Base-by-base conservation (phyloP, 2,113 vertebrate genomes). In the Proterorhinus semilunaris region DNA sequence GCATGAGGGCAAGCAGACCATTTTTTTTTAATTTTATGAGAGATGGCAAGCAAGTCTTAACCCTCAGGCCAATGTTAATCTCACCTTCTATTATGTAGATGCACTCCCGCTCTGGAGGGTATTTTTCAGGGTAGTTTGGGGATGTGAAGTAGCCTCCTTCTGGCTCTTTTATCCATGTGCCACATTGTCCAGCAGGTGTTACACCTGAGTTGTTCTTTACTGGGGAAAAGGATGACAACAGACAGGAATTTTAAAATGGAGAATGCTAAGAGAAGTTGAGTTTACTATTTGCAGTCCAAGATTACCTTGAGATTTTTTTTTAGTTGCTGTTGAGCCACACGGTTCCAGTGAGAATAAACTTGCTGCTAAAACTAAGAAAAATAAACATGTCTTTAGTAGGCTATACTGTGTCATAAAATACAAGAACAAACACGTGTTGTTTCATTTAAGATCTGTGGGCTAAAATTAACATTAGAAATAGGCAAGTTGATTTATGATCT, bases 41-140 rank as follows among this genome's bases (percentile, higher is more conserved):
- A 36, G 27, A 36, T 36, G 27, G 27, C 27, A 3, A 36, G 27
- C 27, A 36, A 36, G 27, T 36, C 4, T 36, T 36, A 36, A 36
- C 27, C 27, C 27, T 4, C 0, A 36, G 27, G 4, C 27, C 0
- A 36, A 36, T 36, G 27, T 13, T 44, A 16, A 36, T 36, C 15
- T 50, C 82, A 98, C 98, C 98, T 95, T 99, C 97, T 92, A 99
- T 96, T 67, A 99, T 99, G 88, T 99, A 99, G 89, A 95, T 84
- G 48, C 98, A 99, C 82, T 98, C 96, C 80, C 92, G 91, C 88
- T 99, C 97, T 21, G 97, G 94, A 57, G 97, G 97, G 83, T 99
- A 99, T 86, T 96, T 98, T 89, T 96, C 94, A 61, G 98, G 98
- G 70, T 97, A 98, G 82, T 99, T 98, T 72, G 98, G 98, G 80